phyloP scores from a whole-genome alignment of 2,888 invertebrate species.

The Globia sparganii region DNA sequence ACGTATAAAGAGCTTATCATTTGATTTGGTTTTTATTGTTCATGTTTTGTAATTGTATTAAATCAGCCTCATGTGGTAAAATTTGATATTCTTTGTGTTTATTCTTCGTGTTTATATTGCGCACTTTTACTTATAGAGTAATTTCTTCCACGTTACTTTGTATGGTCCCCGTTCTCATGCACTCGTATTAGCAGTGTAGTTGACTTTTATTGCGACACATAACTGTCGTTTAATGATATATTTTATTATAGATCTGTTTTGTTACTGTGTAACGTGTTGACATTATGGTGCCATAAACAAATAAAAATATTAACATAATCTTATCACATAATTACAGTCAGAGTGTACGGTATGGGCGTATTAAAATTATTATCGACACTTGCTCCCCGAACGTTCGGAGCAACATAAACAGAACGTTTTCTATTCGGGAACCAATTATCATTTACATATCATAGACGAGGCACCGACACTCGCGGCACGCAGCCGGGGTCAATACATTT shows the following conservation, averaged over 20 bases:
- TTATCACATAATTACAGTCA: constrained; percentile 81
- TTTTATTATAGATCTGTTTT: constrained; percentile 35
- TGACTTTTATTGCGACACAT: constrained; percentile 50
- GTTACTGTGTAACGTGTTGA: constrained; percentile 50
- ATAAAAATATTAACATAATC: constrained; percentile 78
- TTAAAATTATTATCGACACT: constrained; percentile 84
- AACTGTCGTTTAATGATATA: constrained; percentile 34
- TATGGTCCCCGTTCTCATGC: constrained; percentile 36
- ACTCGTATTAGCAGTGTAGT: constrained; percentile 25
- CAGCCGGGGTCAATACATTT: constrained; percentile 89
- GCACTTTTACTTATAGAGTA: neutral
- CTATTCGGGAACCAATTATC: constrained; percentile 89
- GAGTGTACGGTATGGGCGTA: constrained; percentile 79
- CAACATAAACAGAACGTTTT: constrained; percentile 87
- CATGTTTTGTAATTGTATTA: constrained; percentile 50
- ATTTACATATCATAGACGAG: constrained; percentile 89
- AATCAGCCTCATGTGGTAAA: constrained; percentile 29
- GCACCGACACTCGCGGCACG: constrained; percentile 87
- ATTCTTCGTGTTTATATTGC: constrained; percentile 6
- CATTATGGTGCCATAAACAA: constrained; percentile 65
- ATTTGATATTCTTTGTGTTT: constrained; percentile 3
- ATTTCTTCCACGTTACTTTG: constrained; percentile 27
- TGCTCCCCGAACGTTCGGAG: constrained; percentile 80
- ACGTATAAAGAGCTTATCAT: constrained; percentile 54
- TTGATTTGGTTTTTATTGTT: constrained; percentile 54